Percentiles rank a stretch among this genome's conserved stretches.
Conservation (phyloP, 1,140 invertebrate species). For the Cardiocondyla obscurior region DNA sequence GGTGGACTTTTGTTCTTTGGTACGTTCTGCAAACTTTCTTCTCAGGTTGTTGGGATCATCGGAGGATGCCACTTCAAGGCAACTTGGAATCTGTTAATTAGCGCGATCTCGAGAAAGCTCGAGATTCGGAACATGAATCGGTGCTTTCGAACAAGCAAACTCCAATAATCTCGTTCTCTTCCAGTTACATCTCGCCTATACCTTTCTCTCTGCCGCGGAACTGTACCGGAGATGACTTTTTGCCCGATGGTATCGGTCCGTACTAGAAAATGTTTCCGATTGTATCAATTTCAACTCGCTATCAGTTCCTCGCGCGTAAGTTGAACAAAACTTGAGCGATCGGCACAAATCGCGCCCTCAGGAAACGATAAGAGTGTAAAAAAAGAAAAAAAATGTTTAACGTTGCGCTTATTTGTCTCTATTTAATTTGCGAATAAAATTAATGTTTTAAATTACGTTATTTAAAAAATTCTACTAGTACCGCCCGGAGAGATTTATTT, state of each 20-base stretch:
- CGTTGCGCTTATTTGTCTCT: neutral
- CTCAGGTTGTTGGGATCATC: conserved; percentile 1
- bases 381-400: neutral
- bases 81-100: conserved; percentile 41
- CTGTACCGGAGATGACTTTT: conserved; percentile 23
- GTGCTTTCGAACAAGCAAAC: conserved; percentile 16
- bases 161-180: conserved; percentile 26
- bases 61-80: neutral
- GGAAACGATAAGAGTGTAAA: neutral
- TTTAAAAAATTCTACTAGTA: neutral
- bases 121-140: conserved; percentile 20
- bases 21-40: conserved; percentile 5
- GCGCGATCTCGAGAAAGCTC: conserved; percentile 31
- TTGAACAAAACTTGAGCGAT: neutral
- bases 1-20: neutral
- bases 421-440: neutral
- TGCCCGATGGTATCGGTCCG: neutral
- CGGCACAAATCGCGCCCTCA: neutral
- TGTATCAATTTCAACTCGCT: neutral
- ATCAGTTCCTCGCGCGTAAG: neutral
- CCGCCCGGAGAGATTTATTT: neutral
- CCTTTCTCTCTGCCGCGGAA: neutral
- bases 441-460: neutral
- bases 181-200: neutral
- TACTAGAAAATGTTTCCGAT: conserved; percentile 9